A percentile compares a stretch with the other conserved stretches of the same genome.
Conservation (phyloP, 1,140 invertebrate genomes). For the Antheraea pernyi region DNA sequence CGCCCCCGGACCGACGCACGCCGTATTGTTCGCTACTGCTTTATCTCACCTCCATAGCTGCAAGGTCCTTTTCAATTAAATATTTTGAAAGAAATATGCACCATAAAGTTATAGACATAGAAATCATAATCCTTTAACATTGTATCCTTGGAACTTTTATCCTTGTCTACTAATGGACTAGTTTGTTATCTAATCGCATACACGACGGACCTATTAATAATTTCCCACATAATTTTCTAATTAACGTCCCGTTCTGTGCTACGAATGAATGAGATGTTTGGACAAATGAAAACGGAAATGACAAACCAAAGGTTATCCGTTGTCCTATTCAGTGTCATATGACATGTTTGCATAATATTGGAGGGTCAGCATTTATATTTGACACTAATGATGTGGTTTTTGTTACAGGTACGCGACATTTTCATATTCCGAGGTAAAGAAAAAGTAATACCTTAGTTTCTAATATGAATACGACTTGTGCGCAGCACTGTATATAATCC, state of each 20-base stretch:
- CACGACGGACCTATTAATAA: conserved; percentile 70
- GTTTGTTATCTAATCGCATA: conserved; percentile 74
- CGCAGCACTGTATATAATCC: conserved; percentile 9
- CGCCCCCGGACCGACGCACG: conserved; percentile 55
- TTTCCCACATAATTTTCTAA: conserved; percentile 72
- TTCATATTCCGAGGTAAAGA: conserved; percentile 22
- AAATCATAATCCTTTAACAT: conserved; percentile 25
- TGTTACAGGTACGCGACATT: conserved; percentile 63
- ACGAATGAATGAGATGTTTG: conserved; percentile 27
- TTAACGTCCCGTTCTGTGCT: conserved; percentile 65
- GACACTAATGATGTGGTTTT: conserved; percentile 36
- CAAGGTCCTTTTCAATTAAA: conserved; percentile 47
- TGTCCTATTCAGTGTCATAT: conserved; percentile 14
- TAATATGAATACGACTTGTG: conserved; percentile 14
- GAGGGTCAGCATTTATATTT: no score
- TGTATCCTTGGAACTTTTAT: conserved; percentile 31
- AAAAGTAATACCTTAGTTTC: conserved; percentile 23
- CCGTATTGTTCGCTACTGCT: conserved; percentile 70
- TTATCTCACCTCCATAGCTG: conserved; percentile 50
- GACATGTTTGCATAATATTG: conserved; percentile 5
- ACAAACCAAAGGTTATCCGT: conserved; percentile 27
- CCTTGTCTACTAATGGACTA: conserved; percentile 63
- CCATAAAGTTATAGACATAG: conserved; percentile 45
- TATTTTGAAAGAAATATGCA: conserved; percentile 35
- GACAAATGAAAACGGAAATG: conserved; percentile 47